Evolutionary conservation across 2,888 invertebrate species (phyloP).

Genomic region (Dynastes tityus): DNA sequence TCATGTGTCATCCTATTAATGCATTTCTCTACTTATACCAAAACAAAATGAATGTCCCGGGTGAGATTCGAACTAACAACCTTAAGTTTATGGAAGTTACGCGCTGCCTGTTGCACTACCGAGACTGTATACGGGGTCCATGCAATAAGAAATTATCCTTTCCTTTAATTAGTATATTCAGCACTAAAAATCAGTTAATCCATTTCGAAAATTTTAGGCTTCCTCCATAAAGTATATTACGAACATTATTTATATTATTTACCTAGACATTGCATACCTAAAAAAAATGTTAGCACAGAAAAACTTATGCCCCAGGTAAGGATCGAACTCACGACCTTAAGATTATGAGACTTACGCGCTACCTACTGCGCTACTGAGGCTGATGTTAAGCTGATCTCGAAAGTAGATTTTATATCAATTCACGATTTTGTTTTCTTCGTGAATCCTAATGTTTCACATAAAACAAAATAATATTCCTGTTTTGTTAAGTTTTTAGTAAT

Average conservation of each 20-base stretch:
- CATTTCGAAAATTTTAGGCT: no score
- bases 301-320: slow-evolving; percentile 86
- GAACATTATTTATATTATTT: no score
- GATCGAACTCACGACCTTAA: slow-evolving; percentile 97
- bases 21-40: background rate
- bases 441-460: no score
- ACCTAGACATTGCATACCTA: no score
- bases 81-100: slow-evolving; percentile 94
- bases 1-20: no score
- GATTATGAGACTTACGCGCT: slow-evolving; percentile 94
- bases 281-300: slow-evolving; percentile 47
- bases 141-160: no score
- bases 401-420: background rate
- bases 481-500: no score
- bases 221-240: no score
- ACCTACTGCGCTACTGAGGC: slow-evolving; percentile 91
- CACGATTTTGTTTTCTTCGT: background rate
- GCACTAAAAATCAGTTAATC: no score
- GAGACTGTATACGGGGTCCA: slow-evolving; percentile 72
- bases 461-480: background rate
- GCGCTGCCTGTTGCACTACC: slow-evolving; percentile 92
- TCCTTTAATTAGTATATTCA: no score
- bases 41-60: slow-evolving; percentile 78
- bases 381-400: background rate
- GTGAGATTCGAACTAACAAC: slow-evolving; percentile 97